phyloP scores from a whole-genome alignment of 2,113 vertebrate genomes.

The Notarius quadriscutis region DNA sequence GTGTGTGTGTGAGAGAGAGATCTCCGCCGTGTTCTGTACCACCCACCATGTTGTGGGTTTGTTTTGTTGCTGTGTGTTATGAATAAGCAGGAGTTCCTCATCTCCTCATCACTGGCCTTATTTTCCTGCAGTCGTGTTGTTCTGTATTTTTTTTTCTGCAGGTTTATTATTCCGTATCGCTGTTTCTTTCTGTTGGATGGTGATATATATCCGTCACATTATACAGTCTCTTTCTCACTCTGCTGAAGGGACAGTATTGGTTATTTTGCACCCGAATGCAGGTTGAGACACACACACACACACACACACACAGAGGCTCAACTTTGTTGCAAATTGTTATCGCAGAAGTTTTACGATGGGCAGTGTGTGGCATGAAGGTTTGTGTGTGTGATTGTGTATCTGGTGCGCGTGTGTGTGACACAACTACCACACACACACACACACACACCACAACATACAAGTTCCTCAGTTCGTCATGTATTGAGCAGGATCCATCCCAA shows the following conservation, averaged over 20 bases:
- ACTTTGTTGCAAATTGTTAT: neutral
- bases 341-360: neutral
- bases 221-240: conserved; percentile 1
- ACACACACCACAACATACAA: neutral
- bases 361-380: neutral
- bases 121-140: neutral
- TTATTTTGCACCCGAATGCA: neutral
- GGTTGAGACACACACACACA: neutral
- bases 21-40: neutral
- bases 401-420: too few relatives aligned
- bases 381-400: neutral
- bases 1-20: conserved; percentile 7
- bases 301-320: neutral
- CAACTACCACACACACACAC: too few relatives aligned
- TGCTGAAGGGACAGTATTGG: conserved; percentile 1
- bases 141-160: neutral
- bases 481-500: too few relatives aligned
- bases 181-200: neutral
- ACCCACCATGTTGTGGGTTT: neutral
- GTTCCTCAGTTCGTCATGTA: neutral
- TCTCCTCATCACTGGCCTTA: neutral
- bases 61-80: neutral
- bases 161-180: conserved; percentile 7
- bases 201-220: neutral
- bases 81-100: neutral